Conservation (phyloP, 2,888 invertebrate genomes). For the Spodoptera littoralis region DNA sequence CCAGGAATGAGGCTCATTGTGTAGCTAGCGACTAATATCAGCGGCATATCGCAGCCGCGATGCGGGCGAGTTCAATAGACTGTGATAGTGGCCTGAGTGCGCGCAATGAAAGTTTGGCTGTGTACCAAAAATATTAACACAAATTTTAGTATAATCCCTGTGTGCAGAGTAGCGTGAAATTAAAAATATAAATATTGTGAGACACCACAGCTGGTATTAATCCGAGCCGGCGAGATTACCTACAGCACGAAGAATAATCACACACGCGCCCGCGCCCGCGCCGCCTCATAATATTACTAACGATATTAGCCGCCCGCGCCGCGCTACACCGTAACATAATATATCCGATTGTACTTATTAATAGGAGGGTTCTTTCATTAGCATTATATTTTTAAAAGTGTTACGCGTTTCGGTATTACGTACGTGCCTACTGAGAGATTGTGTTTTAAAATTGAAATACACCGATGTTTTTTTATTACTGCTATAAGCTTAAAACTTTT, state of each 20-base stretch:
- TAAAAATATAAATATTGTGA: constrained; percentile 81
- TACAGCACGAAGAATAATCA: constrained; percentile 60
- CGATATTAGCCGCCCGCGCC: constrained; percentile 39
- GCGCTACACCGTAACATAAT: constrained; percentile 26
- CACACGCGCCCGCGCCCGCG: constrained; percentile 52
- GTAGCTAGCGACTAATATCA: constrained; percentile 18
- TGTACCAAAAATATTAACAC: constrained; percentile 67
- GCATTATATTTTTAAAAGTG: constrained; percentile 30
- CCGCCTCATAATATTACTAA: constrained; percentile 51
- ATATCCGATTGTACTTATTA: constrained; percentile 45
- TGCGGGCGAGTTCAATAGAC: constrained; percentile 51
- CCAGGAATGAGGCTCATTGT: constrained; percentile 17
- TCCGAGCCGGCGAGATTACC: constrained; percentile 63
- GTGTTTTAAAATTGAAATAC: too few species aligned
- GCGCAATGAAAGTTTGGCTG: constrained; percentile 62
- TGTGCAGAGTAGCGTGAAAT: constrained; percentile 73
- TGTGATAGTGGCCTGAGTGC: constrained; percentile 48
- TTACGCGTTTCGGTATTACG: constrained; percentile 11
- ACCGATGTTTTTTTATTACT: too few species aligned
- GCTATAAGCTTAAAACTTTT: too few species aligned
- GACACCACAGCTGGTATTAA: constrained; percentile 73
- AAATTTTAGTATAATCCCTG: constrained; percentile 67
- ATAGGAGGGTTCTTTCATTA: constrained; percentile 43
- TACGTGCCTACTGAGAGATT: too few species aligned
- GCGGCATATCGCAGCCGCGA: constrained; percentile 32